Evolutionary conservation across 1,140 invertebrate species (phyloP), one percentile per base, ranked within the genome.

Genomic region (Phymorhynchus buccinoides): DNA sequence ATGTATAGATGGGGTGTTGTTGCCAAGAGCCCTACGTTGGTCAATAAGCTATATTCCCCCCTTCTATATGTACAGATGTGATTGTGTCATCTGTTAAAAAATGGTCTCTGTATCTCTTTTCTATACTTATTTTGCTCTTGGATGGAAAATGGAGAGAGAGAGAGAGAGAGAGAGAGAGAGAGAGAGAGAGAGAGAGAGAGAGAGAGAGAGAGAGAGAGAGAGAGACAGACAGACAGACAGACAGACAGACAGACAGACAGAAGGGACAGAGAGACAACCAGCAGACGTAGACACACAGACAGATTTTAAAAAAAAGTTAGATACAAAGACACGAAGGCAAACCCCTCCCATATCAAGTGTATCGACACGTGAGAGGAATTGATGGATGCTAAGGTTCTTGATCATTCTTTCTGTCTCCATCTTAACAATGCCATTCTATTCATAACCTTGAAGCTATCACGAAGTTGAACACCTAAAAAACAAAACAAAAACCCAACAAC

Each of bases 131-230:
- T n/a, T n/a, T n/a, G n/a, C n/a, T n/a, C n/a, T n/a, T n/a, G n/a
- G n/a, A 35, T 39, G 41, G 30, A 35, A 41, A 39, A 16, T 12
- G 3, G n/a, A 37, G 6, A 18, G 16, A 1, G 37, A 39, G 75
- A 41, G 75, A 78, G 6, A 42, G 75, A 39, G 35, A 78, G 75
- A 71, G 30, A 22, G 66, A n/a, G 66, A n/a, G 71, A 66, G 9
- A 66, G 62, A 66, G 62, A 66, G 62, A 66, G 62, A 66, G 62
- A 77, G 75, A 66, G 62, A 73, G n/a, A 73, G n/a, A 73, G n/a
- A 79, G 77, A 79, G 1, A 79, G 39, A 79, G 39, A 79, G 1
- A 79, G 77, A 79, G 1, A 79, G 41, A 79, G 18, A 79, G 41
- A 79, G n/a, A 32, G 41, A 52, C 27, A 42, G 41, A 79, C 27